A percentile compares a stretch with the other conserved stretches of the same genome.
phyloP scores from a whole-genome alignment of 2,888 invertebrate genomes.

The Amphipyra berbera region DNA sequence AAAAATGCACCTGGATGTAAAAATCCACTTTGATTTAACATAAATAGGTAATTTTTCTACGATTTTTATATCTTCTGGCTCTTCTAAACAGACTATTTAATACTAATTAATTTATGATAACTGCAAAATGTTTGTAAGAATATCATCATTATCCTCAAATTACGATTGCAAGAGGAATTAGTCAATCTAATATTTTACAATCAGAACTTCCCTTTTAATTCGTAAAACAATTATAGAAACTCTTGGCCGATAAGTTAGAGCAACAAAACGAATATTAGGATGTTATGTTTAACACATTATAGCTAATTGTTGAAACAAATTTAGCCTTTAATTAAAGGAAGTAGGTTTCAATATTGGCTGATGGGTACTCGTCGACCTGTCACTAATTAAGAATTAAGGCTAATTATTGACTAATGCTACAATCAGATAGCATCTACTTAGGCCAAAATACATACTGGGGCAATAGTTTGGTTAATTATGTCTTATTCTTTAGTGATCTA shows the following conservation, averaged over 20 bases:
- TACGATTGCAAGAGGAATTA: constrained; percentile 8
- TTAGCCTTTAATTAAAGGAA: constrained; percentile 9
- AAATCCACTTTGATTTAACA: not conserved
- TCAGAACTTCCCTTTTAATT: constrained; percentile 9
- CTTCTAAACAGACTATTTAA: not conserved
- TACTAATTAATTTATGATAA: constrained; percentile 15
- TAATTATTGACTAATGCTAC: not conserved
- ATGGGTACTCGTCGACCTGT: not conserved
- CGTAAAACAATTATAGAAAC: constrained; percentile 8
- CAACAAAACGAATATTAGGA: not conserved
- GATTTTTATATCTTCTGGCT: constrained; percentile 4
- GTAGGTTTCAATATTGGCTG: not conserved
- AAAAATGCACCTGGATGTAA: no score
- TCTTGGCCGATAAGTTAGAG: no score
- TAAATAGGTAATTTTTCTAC: not conserved
- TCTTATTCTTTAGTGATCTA: no score
- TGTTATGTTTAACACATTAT: not conserved
- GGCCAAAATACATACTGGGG: no score
- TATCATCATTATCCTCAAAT: constrained; percentile 21
- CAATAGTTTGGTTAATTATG: no score
- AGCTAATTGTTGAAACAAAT: not conserved
- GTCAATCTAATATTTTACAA: constrained; percentile 5
- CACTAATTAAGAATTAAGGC: not conserved
- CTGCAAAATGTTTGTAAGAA: not conserved
- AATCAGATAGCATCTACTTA: not conserved